phyloP scores from a whole-genome alignment of 2,113 vertebrate genomes.

The Periophthalmodon schlosseri region DNA sequence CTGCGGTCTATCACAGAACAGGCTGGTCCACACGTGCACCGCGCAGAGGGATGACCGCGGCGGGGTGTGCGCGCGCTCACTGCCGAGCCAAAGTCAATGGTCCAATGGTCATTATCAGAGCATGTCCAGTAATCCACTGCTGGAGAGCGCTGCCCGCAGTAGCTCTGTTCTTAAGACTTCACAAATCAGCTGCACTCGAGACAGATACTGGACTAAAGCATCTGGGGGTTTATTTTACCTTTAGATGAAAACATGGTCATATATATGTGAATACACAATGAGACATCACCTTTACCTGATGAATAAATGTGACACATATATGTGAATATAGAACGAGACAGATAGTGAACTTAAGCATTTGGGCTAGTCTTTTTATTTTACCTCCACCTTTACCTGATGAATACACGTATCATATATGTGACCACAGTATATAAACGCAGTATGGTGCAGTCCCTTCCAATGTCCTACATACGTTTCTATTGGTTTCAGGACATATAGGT shows the following conservation, averaged over 20 bases:
- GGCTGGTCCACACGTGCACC: constrained; percentile 56
- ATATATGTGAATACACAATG: too few species aligned
- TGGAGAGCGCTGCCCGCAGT: constrained; percentile 49
- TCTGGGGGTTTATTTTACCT: not conserved
- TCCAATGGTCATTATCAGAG: constrained; percentile 65
- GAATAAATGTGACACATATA: too few species aligned
- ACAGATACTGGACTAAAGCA: constrained; percentile 6
- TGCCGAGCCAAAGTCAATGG: constrained; percentile 48
- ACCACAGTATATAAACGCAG: too few species aligned
- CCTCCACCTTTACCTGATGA: too few species aligned
- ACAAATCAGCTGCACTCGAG: constrained; percentile 25
- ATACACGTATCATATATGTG: too few species aligned
- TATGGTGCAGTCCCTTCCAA: not conserved
- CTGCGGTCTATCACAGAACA: constrained; percentile 34
- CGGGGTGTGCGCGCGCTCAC: constrained; percentile 67
- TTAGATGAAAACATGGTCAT: not conserved
- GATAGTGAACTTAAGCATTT: too few species aligned
- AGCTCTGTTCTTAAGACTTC: constrained; percentile 35
- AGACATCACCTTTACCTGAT: too few species aligned
- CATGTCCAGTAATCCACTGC: constrained; percentile 55
- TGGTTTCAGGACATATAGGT: too few species aligned
- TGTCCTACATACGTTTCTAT: not conserved
- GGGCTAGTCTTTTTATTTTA: too few species aligned
- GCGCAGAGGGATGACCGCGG: constrained; percentile 55
- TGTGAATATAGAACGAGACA: too few species aligned